Conservation (phyloP, 2,888 invertebrate species). For the Pseudococcus jackbeardsleyi region DNA sequence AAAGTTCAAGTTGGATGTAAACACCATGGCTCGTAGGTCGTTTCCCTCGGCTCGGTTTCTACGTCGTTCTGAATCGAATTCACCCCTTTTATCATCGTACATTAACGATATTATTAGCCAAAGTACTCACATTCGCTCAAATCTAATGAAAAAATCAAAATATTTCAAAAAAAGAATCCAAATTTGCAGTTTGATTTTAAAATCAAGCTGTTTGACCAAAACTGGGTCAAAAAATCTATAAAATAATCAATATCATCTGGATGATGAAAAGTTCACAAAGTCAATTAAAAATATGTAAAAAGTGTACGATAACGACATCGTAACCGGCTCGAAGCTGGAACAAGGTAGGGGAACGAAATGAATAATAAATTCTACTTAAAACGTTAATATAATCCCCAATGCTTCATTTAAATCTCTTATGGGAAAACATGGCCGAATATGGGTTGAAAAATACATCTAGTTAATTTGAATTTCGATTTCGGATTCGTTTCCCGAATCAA, state of each 20-base stretch:
- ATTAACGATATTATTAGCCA: not conserved
- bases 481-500: not conserved
- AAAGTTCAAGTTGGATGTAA: not conserved
- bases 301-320: not conserved
- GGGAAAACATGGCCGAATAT: constrained; percentile 1
- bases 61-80: not conserved
- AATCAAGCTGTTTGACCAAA: not conserved
- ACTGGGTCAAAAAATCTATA: not conserved
- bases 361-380: constrained; percentile 34
- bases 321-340: not conserved
- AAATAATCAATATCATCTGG: not conserved
- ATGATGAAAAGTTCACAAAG: not conserved
- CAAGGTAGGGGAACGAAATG: not conserved
- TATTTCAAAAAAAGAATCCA: not conserved
- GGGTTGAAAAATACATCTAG: not conserved
- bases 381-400: constrained; percentile 26
- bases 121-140: not conserved
- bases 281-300: constrained; percentile 41
- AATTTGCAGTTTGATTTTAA: too few relatives aligned
- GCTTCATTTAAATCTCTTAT: constrained; percentile 43
- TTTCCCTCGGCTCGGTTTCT: not conserved
- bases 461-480: constrained; percentile 29
- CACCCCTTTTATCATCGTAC: not conserved
- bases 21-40: not conserved
- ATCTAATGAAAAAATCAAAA: not conserved